These are phyloP conservation scores for Thalassophryne amazonica DNA, from an alignment of 2,797 vertebrate species.

Conservation along the genomic window DNA sequence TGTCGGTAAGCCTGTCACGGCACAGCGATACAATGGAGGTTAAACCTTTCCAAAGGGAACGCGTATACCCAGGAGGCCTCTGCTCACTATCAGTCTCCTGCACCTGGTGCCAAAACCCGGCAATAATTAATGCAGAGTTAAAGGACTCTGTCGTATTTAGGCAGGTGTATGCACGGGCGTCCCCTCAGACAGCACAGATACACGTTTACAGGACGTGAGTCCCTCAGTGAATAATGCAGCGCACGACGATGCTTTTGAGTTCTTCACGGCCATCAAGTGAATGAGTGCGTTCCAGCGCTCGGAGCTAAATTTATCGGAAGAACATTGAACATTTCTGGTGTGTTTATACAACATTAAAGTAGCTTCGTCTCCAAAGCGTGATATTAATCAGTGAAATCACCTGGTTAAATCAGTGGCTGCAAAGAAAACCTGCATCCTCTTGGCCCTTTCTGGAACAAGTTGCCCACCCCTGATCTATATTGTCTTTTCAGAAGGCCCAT, in stretches of 20 bases:
- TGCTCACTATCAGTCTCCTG: constrained; percentile 19
- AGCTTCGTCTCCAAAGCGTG: no score
- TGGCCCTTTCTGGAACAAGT: no score
- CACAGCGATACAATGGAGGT: constrained; percentile 11
- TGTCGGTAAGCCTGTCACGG: constrained; percentile 2
- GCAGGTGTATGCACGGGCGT: not conserved
- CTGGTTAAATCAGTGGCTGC: no score
- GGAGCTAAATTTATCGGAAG: constrained; percentile 33
- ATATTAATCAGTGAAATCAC: no score
- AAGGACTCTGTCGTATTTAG: not conserved
- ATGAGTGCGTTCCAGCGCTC: not conserved
- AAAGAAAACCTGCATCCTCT: no score
- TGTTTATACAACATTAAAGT: not conserved
- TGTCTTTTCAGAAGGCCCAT: no score
- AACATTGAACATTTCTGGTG: constrained; percentile 13
- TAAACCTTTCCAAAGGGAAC: constrained; percentile 23
- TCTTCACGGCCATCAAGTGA: constrained; percentile 22
- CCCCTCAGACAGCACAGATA: not conserved
- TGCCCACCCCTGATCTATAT: no score
- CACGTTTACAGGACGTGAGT: constrained; percentile 7
- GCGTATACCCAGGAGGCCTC: constrained; percentile 27
- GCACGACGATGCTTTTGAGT: constrained; percentile 11
- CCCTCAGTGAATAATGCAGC: no score
- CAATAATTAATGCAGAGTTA: constrained; percentile 46
- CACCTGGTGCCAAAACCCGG: constrained; percentile 35